Percentiles rank a stretch among this genome's conserved stretches.
Evolutionary conservation across 2,797 vertebrate genomes (phyloP).

Genomic region (Gymnopithys bicolor): DNA sequence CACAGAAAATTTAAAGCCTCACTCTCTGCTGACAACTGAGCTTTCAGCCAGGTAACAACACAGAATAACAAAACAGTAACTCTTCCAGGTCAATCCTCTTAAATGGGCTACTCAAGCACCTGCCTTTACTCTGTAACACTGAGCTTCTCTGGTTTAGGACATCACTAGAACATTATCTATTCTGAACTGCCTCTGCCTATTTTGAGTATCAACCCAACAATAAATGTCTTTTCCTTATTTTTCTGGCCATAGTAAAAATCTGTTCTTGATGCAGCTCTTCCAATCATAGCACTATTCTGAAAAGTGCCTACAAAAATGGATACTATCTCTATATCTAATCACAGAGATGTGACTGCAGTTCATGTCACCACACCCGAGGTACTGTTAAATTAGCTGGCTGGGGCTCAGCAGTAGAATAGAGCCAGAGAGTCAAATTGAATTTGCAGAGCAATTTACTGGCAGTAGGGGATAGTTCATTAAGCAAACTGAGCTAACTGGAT

Average conservation of each 20-base stretch:
- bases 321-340: background rate
- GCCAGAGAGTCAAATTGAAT: conserved; percentile 4
- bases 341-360: background rate
- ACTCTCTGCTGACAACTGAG: background rate
- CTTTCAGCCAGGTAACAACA: background rate
- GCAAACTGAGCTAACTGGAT: conserved; percentile 14
- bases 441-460: conserved; percentile 28
- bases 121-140: background rate
- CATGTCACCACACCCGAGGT: background rate
- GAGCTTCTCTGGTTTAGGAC: background rate
- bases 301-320: background rate
- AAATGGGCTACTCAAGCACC: background rate
- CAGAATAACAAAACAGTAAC: background rate
- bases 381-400: background rate
- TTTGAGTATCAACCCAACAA: background rate
- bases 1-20: background rate
- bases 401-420: background rate
- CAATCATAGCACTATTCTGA: background rate
- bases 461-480: conserved; percentile 19
- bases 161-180: background rate
- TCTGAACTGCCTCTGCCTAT: background rate
- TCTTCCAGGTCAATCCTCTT: background rate
- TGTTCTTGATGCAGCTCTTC: background rate
- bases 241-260: background rate
- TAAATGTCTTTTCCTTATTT: background rate